Conservation (phyloP, 2,888 invertebrate genomes). For the Acronicta leporina region DNA sequence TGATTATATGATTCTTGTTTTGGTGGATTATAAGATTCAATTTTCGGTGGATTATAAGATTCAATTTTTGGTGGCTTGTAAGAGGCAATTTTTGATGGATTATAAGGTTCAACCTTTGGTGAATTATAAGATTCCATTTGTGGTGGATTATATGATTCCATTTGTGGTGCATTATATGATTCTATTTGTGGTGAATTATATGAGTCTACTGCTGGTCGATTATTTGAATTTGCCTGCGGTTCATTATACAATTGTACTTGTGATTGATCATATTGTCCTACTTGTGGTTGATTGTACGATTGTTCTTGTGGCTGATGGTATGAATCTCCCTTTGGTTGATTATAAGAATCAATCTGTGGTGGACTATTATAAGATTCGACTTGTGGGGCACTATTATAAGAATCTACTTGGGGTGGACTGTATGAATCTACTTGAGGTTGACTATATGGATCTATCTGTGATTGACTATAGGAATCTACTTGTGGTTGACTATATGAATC, state of each 20-base stretch:
- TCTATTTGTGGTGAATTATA: background rate
- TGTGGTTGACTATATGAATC: constrained; percentile 7
- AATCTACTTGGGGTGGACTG: background rate
- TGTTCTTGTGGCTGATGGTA: constrained; percentile 9
- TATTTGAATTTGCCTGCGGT: background rate
- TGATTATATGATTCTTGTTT: constrained; percentile 5
- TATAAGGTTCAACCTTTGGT: background rate
- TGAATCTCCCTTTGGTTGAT: constrained; percentile 5
- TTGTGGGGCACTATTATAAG: too few relatives aligned
- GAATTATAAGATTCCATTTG: constrained; percentile 1
- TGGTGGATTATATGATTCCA: constrained; percentile 7
- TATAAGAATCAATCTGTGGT: background rate
- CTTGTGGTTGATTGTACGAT: constrained; percentile 5
- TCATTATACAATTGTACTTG: background rate
- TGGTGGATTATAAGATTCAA: background rate
- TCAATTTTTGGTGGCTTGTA: background rate
- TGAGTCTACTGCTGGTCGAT: background rate
- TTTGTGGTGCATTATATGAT: constrained; percentile 1
- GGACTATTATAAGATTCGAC: background rate
- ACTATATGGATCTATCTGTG: constrained; percentile 8
- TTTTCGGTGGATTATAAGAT: constrained; percentile 1
- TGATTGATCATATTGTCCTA: background rate
- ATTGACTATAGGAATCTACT: constrained; percentile 1
- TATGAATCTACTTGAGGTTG: constrained; percentile 1
- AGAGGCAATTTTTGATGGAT: background rate